Conservation (phyloP, 2,888 invertebrate species). For the Drosophila ezoana region DNA sequence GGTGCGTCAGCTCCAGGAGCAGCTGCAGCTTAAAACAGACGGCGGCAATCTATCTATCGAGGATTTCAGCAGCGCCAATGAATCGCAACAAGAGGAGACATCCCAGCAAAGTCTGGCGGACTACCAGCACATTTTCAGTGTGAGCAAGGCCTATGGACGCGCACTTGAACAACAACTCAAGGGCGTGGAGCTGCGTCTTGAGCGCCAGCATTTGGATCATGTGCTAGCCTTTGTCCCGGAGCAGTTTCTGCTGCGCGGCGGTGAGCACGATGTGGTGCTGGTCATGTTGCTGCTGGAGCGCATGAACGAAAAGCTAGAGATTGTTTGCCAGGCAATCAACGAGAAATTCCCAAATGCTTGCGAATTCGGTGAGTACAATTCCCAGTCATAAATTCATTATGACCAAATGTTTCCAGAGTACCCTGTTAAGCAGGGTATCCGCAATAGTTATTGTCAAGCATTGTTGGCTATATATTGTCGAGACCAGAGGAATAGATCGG, state of each 20-base stretch:
- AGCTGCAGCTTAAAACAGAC: conserved; percentile 88
- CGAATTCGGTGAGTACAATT: conserved; percentile 87
- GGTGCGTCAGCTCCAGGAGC: conserved; percentile 94
- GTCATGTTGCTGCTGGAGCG: conserved; percentile 94
- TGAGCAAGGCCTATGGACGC: conserved; percentile 89
- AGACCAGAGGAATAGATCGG: too few relatives aligned
- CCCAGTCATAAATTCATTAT: too few relatives aligned
- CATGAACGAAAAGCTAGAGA: conserved; percentile 93
- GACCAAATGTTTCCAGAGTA: too few relatives aligned
- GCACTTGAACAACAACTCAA: conserved; percentile 96
- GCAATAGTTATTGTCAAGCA: too few relatives aligned
- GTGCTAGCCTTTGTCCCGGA: conserved; percentile 98
- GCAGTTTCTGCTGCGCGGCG: conserved; percentile 91
- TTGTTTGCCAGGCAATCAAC: conserved; percentile 94
- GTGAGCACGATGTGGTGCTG: conserved; percentile 96
- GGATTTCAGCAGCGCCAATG: conserved; percentile 77
- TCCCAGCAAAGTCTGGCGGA: conserved; percentile 87
- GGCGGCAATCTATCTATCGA: conserved; percentile 86
- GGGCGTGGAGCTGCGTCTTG: conserved; percentile 94
- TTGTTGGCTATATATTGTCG: too few relatives aligned
- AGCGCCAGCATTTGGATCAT: conserved; percentile 93
- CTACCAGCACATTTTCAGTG: conserved; percentile 88
- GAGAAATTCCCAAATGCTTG: conserved; percentile 93
- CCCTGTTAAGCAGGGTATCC: too few relatives aligned
- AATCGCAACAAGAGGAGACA: conserved; percentile 79